These are phyloP conservation scores for Dermatemys mawii DNA, from an alignment of 2,113 vertebrate genomes.

Conservation along the genomic window DNA sequence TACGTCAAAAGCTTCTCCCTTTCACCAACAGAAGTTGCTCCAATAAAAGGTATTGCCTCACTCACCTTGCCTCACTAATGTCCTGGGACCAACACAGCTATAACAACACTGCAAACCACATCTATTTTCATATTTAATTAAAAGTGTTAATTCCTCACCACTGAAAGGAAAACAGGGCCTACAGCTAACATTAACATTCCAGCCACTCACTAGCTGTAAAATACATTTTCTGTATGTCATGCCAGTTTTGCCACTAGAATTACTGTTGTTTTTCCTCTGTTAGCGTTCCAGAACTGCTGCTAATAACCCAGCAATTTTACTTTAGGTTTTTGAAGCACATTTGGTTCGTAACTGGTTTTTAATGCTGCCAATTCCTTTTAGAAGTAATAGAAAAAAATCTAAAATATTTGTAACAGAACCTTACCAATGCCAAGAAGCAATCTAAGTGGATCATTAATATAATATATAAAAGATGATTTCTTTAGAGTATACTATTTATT, in stretches of 20 bases:
- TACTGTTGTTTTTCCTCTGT: background rate
- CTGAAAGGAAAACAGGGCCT: background rate
- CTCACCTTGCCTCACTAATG: background rate
- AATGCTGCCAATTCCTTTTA: slow-evolving; percentile 3
- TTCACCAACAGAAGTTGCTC: background rate
- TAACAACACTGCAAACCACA: background rate
- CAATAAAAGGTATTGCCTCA: background rate
- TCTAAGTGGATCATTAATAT: slow-evolving; percentile 30
- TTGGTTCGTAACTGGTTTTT: slow-evolving; percentile 61
- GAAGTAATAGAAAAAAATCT: slow-evolving; percentile 20
- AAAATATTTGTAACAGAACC: slow-evolving; percentile 48
- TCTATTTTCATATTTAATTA: slow-evolving; percentile 18
- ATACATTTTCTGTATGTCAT: background rate
- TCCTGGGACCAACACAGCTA: background rate
- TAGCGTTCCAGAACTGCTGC: background rate
- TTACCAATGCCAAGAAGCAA: slow-evolving; percentile 29
- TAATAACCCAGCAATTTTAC: slow-evolving; percentile 5
- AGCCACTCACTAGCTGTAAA: background rate
- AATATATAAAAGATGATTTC: slow-evolving; percentile 31
- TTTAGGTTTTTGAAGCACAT: slow-evolving; percentile 58
- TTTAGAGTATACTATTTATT: slow-evolving; percentile 9
- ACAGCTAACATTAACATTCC: background rate
- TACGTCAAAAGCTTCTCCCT: background rate
- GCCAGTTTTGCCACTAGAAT: background rate
- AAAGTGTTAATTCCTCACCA: background rate